These are phyloP conservation scores for Halcyon leucocephala DNA, from an alignment of 2,797 vertebrate species.

Conservation along the genomic window DNA sequence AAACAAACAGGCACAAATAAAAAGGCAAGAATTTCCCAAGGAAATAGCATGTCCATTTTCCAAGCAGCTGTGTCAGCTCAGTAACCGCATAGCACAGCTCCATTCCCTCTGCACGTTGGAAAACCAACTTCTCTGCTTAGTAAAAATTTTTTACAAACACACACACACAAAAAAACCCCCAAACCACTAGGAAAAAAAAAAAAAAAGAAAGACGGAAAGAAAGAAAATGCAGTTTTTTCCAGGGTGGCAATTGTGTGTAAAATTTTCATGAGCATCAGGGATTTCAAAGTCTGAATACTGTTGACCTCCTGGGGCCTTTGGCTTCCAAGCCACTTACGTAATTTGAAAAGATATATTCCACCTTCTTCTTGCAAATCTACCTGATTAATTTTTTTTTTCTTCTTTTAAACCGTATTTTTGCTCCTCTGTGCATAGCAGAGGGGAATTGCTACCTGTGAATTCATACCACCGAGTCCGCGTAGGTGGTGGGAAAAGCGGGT, in stretches of 20 bases:
- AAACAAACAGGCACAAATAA: not conserved
- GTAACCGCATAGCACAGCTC: not conserved
- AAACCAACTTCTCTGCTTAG: not conserved
- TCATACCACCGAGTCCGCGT: not conserved
- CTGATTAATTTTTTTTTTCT: not conserved
- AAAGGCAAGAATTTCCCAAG: not conserved
- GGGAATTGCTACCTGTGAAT: not conserved
- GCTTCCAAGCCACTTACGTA: not conserved
- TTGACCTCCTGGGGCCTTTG: not conserved
- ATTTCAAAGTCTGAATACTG: slow-evolving; percentile 9
- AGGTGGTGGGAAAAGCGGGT: not conserved
- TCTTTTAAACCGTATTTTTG: not conserved
- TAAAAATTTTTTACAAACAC: not conserved
- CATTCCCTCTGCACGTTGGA: not conserved
- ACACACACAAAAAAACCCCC: too few relatives aligned
- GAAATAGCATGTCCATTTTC: not conserved
- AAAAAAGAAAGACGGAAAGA: not conserved
- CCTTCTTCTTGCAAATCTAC: not conserved
- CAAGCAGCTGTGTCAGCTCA: not conserved
- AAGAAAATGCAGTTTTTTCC: not conserved
- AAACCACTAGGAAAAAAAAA: too few relatives aligned
- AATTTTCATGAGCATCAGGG: not conserved
- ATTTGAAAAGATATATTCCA: not conserved
- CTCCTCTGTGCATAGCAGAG: rapidly evolving
- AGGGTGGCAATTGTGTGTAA: not conserved